Evolutionary conservation across 2,888 invertebrate genomes (phyloP).

Genomic region (Theretra japonica): DNA sequence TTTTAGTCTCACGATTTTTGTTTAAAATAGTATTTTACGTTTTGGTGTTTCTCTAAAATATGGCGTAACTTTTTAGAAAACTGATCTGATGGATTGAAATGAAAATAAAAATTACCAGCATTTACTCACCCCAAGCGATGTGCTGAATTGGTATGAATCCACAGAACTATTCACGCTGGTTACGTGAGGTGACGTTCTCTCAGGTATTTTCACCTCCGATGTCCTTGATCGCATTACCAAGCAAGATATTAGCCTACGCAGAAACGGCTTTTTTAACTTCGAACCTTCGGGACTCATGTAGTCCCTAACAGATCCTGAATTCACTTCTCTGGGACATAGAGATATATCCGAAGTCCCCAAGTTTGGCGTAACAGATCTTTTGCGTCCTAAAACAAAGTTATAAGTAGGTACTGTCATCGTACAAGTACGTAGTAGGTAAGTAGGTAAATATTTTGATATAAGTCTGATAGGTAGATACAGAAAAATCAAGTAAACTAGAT

Average conservation of each 20-base stretch:
- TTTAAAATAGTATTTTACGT: too few relatives aligned
- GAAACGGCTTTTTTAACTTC: conserved; percentile 64
- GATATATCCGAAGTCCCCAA: conserved; percentile 69
- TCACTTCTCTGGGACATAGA: conserved; percentile 52
- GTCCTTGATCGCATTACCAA: conserved; percentile 62
- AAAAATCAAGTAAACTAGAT: too few relatives aligned
- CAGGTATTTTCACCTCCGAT: conserved; percentile 49
- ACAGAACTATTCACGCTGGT: conserved; percentile 57
- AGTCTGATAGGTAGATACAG: too few relatives aligned
- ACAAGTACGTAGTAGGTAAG: background rate
- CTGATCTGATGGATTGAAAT: too few relatives aligned
- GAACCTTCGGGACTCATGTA: conserved; percentile 38
- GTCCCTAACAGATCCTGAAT: conserved; percentile 37
- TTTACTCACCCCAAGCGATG: conserved; percentile 69
- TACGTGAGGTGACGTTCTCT: conserved; percentile 34
- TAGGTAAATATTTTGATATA: too few relatives aligned
- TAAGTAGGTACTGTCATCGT: background rate
- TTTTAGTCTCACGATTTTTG: too few relatives aligned
- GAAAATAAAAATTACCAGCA: too few relatives aligned
- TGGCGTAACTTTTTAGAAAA: too few relatives aligned
- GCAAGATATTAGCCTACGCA: conserved; percentile 70
- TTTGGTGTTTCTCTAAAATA: too few relatives aligned
- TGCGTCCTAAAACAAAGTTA: conserved; percentile 53
- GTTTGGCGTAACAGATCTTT: conserved; percentile 66
- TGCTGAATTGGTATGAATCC: conserved; percentile 72